Percentiles rank a stretch among this genome's conserved stretches.
phyloP scores from a whole-genome alignment of 1,140 invertebrate genomes.

The Fopius arisanus region DNA sequence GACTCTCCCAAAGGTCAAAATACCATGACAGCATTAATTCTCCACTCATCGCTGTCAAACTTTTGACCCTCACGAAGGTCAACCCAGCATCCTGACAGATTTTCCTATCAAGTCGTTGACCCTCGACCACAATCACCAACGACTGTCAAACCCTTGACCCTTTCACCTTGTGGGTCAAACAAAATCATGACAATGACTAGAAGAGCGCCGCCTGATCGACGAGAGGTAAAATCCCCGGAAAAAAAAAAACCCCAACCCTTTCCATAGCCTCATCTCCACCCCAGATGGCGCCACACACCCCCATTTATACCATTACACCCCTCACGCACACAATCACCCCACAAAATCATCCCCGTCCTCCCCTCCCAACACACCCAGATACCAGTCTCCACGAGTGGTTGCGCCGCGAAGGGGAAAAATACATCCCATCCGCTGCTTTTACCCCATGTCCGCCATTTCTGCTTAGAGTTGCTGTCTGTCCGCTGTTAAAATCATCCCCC shows the following conservation, averaged over 20 bases:
- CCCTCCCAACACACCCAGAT: background rate
- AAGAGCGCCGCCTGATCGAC: background rate
- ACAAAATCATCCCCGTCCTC: background rate
- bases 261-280: background rate
- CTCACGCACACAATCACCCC: background rate
- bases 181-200: too few relatives aligned
- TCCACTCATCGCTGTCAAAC: too few relatives aligned
- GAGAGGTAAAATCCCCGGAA: background rate
- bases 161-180: too few relatives aligned
- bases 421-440: background rate
- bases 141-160: too few relatives aligned
- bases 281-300: background rate
- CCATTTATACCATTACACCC: background rate
- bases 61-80: too few relatives aligned
- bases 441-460: constrained; percentile 10
- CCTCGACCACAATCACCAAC: too few relatives aligned
- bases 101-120: too few relatives aligned
- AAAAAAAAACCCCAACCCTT: background rate
- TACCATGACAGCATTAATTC: too few relatives aligned
- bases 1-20: too few relatives aligned
- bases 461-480: background rate
- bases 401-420: background rate
- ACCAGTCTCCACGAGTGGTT: background rate
- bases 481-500: background rate
- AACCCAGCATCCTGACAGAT: too few relatives aligned